Conservation (phyloP, 2,888 invertebrate genomes). For the Peribatodes rhomboidaria region DNA sequence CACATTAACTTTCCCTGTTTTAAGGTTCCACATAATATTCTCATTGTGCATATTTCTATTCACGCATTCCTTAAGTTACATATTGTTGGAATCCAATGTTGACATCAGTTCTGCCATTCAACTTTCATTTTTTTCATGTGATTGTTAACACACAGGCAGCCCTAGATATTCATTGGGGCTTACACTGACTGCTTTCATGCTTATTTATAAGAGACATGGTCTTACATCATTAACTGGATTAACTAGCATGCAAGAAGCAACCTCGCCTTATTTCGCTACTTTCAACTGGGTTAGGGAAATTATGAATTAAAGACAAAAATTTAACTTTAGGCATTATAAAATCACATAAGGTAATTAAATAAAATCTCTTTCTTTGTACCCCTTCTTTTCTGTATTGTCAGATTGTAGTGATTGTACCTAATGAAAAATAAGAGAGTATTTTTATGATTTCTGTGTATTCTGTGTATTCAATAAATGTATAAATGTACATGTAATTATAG, state of each 20-base stretch:
- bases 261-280: constrained; percentile 36
- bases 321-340: too few species aligned
- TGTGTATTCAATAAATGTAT: too few species aligned
- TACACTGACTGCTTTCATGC: constrained; percentile 40
- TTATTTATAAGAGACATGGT: constrained; percentile 43
- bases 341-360: too few species aligned
- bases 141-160: constrained; percentile 48
- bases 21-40: neutral
- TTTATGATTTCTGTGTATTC: too few species aligned
- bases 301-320: neutral
- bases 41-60: neutral
- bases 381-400: too few species aligned
- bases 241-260: constrained; percentile 36
- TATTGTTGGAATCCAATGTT: constrained; percentile 11
- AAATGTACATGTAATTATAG: too few species aligned
- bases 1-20: neutral
- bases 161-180: constrained; percentile 61
- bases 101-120: constrained; percentile 19
- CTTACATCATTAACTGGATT: constrained; percentile 49
- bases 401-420: too few species aligned
- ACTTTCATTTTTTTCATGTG: constrained; percentile 56
- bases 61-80: neutral
- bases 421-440: too few species aligned
- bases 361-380: too few species aligned
- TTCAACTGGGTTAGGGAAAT: neutral